Base-by-base conservation (phyloP, 2,113 vertebrate genomes). In the Hippocampus mohnikei region DNA sequence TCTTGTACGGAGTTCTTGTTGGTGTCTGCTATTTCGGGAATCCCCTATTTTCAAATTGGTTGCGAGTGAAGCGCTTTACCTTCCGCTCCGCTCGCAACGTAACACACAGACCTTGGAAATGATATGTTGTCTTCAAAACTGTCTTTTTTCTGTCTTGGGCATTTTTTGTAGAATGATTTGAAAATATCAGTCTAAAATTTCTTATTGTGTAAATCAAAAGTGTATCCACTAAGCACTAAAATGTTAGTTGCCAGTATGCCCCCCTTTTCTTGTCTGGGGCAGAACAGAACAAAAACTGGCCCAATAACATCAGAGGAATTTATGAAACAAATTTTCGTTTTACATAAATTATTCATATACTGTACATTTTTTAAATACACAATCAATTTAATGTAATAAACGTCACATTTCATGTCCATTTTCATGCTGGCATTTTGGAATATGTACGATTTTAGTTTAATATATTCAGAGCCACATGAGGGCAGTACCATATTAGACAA, bases 401-500 rank as follows among this genome's bases (percentile, higher is more conserved):
- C 33, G 5, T 33, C 33, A 33, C 5, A 6, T 33, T 33, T 33
- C 33, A 33, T 10, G 12, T 25, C 23, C n/a, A 56, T 56, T 53
- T 53, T 3, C 1, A 68, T 18, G 16, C 44, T 59, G 11, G 25
- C 33, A 27, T n/a, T 65, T 16, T 73, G 23, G 27, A 48, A 25
- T 50, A 15, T 23, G 42, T n/a, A 5, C 44, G 59, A 63, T 76
- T 48, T 8, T 62, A 40, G 8, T 41, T 67, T 33, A 7, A 66
- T 48, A 23, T 27, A 20, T 63, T 23, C 29, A 25, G 18, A 66
- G 12, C 81, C 81, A 79, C 78, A 75, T 21, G 73, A 75, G 56
- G 81, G 81, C 81, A 83, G 72, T 74, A 33, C 1, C n/a, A 52
- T 56, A 74, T 69, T 58, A 67, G 15, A 66, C 59, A 82, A 74